phyloP scores from a whole-genome alignment of 2,797 vertebrate genomes.

The Phalanger gymnotis region DNA sequence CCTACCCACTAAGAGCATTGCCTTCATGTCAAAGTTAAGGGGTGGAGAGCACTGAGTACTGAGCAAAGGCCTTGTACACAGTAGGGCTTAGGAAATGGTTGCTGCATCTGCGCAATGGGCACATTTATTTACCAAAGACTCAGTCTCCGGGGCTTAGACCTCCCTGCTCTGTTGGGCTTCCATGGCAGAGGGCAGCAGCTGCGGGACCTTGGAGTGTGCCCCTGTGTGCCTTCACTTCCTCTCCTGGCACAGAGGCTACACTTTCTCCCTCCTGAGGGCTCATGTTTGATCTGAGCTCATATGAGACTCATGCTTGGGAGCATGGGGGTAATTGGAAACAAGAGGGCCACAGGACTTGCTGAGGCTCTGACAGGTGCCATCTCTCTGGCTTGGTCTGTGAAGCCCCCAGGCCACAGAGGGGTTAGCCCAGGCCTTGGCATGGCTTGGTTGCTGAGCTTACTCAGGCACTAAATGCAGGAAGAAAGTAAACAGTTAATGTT shows the following conservation, averaged over 20 bases:
- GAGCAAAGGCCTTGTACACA: too few relatives aligned
- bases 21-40: too few relatives aligned
- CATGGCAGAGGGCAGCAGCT: not conserved
- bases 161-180: not conserved
- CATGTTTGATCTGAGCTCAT: not conserved
- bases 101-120: not conserved
- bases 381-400: not conserved
- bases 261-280: not conserved
- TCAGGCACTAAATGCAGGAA: not conserved
- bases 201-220: fast-evolving
- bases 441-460: not conserved
- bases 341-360: too few relatives aligned
- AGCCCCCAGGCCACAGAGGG: not conserved
- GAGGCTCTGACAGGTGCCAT: too few relatives aligned
- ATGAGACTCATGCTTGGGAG: not conserved
- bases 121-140: not conserved
- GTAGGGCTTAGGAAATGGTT: too few relatives aligned
- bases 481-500: constrained; percentile 70
- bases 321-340: not conserved
- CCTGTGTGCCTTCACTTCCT: not conserved
- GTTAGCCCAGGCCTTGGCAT: not conserved
- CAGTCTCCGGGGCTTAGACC: not conserved
- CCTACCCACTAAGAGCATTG: too few relatives aligned
- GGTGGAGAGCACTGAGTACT: too few relatives aligned
- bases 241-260: too few relatives aligned